Percentiles rank a stretch among this genome's conserved stretches.
Conservation (phyloP, 2,888 invertebrate species). For the Megalurothrips usitatus region DNA sequence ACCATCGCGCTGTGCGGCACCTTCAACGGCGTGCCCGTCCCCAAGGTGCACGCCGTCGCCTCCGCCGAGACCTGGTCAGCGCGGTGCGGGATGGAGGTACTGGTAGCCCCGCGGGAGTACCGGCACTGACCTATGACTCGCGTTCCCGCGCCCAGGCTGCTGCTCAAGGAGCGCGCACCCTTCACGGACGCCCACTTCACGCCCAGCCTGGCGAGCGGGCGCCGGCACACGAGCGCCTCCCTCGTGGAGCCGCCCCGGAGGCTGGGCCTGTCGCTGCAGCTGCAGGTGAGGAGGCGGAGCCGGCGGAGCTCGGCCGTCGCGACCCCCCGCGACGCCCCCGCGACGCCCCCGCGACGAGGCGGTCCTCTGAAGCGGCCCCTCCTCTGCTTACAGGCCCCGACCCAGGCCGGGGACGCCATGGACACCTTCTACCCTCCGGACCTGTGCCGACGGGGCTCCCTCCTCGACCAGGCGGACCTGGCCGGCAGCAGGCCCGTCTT, state of each 20-base stretch:
- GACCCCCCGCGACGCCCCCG: too few species aligned
- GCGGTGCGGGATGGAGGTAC: too few species aligned
- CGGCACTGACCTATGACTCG: too few species aligned
- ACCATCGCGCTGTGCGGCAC: slow-evolving; percentile 50
- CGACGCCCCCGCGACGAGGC: too few species aligned
- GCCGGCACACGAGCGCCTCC: neutral
- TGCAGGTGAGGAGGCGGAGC: neutral
- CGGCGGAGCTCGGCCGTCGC: neutral
- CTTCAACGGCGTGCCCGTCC: slow-evolving; percentile 57
- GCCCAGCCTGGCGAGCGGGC: slow-evolving; percentile 8
- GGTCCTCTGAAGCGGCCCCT: neutral
- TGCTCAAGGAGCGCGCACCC: neutral
- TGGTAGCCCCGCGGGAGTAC: too few species aligned
- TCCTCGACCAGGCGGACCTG: neutral
- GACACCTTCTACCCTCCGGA: neutral
- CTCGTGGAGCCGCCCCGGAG: neutral
- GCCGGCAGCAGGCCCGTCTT: neutral
- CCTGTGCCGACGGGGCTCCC: neutral
- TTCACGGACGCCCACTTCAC: neutral
- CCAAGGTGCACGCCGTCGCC: slow-evolving; percentile 46
- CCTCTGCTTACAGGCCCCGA: neutral
- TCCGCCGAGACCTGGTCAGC: slow-evolving; percentile 44
- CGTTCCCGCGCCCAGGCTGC: neutral
- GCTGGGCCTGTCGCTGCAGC: neutral
- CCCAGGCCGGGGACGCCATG: neutral